Evolutionary conservation across 2,888 invertebrate species (phyloP).

Genomic region (Phaonia tiefii): DNA sequence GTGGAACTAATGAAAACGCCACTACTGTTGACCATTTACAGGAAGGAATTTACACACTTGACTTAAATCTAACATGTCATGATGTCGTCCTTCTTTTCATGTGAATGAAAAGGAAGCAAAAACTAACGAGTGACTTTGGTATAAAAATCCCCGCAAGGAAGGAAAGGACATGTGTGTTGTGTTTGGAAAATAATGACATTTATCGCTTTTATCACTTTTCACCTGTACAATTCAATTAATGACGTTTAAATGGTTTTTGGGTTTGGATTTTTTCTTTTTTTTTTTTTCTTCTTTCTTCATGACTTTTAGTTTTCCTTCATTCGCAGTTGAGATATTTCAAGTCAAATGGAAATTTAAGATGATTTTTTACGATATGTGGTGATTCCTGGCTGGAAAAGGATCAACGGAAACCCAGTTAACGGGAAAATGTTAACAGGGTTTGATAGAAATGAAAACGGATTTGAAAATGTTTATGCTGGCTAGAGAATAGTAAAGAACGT

Average conservation of each 20-base stretch:
- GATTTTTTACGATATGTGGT: background rate
- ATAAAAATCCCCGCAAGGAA: background rate
- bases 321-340: conserved; percentile 16
- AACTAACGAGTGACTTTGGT: background rate
- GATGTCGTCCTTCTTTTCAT: background rate
- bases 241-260: conserved; percentile 53
- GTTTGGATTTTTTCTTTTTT: background rate
- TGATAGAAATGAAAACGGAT: background rate
- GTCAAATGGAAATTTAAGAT: conserved; percentile 21
- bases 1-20: conserved; percentile 5
- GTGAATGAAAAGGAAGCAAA: background rate
- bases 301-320: background rate
- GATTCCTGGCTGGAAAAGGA: background rate
- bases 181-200: conserved; percentile 38
- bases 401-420: background rate
- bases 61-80: conserved; percentile 47
- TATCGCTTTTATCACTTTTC: conserved; percentile 50
- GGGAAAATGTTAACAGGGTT: background rate
- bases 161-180: conserved; percentile 17
- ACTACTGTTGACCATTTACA: conserved; percentile 33
- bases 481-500: no score
- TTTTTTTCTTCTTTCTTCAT: background rate
- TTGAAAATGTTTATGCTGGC: no score
- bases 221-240: conserved; percentile 60
- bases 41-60: conserved; percentile 40